Base-by-base conservation (phyloP, 1,140 invertebrate genomes). In the Oscheius sp. region DNA sequence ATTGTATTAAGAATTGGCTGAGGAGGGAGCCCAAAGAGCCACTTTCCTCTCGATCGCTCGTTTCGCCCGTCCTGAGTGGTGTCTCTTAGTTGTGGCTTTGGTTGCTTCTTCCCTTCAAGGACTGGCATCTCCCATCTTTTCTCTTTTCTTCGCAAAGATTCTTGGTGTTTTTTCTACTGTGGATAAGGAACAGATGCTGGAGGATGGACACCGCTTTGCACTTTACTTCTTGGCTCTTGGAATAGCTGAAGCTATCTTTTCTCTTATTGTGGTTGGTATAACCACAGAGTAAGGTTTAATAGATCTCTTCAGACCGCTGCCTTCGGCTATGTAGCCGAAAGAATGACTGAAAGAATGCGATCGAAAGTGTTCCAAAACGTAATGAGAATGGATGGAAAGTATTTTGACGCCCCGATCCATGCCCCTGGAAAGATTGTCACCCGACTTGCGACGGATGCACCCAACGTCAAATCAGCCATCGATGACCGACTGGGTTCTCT, bases 351-450 rank as follows among this genome's bases (percentile, higher is more conserved):
- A 38, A 80, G 85, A 58, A 65, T 88, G 4, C 75, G 87, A 61
- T 34, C 82, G 3, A 59, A 77, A 38, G 77, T 84, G 13, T 88
- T 88, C 70, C 79, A 73, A 36, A 84, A 87, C 29, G 85, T 88
- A 77, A 38, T 88, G 20, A 77, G 84, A 45, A 81, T 85, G 84
- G 86, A 88, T 45, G 86, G 88, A 49, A 65, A 82, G 3, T 88
- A 80, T 73, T 88, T 87, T 83, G 88, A 88, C 80, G 79, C 86
- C 45, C 79, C 83, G 2, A 81, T 81, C 18, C 88, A 88, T 78
- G 77, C 79, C 35, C 61, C 85, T 35, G 87, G 87, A 35, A 84
- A 84, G 28, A 66, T 88, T 36, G 82, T 84, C 15, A 86, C 86
- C 15, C 75, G 87, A 62, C 79, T 88, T 29, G 81, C 87, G n/a